phyloP scores from a whole-genome alignment of 1,140 invertebrate species.

The Diabrotica virgifera region DNA sequence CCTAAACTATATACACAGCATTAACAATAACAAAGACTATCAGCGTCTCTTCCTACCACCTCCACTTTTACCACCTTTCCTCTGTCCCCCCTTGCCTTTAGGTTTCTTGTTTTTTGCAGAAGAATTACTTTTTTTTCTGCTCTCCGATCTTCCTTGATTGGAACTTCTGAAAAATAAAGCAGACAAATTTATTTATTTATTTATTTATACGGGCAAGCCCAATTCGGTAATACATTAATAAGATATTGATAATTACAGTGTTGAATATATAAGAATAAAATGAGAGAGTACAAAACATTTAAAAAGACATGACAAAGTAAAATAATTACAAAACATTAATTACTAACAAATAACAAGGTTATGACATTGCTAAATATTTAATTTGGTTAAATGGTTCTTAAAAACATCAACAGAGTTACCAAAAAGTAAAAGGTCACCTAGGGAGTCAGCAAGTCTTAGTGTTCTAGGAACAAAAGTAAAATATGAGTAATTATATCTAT shows the following conservation, averaged over 20 bases:
- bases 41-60: constrained; percentile 42
- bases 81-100: constrained; percentile 34
- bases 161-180: constrained; percentile 16
- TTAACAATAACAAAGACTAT: constrained; percentile 12
- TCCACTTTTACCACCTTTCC: constrained; percentile 34
- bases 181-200: no score
- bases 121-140: constrained; percentile 18
- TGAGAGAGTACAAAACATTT: no score
- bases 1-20: constrained; percentile 7
- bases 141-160: constrained; percentile 11
- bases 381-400: no score
- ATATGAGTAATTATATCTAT: no score
- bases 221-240: background rate
- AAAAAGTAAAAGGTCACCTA: no score
- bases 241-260: background rate
- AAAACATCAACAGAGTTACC: no score
- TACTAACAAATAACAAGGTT: background rate
- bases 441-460: no score
- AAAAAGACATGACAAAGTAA: background rate
- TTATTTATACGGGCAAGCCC: background rate
- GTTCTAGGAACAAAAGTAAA: no score
- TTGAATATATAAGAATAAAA: background rate
- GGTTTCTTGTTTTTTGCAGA: no score
- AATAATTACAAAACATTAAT: background rate
- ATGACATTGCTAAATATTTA: background rate